These are phyloP conservation scores for Neomicropteryx cornuta DNA, from an alignment of 1,140 invertebrate species.

Conservation along the genomic window DNA sequence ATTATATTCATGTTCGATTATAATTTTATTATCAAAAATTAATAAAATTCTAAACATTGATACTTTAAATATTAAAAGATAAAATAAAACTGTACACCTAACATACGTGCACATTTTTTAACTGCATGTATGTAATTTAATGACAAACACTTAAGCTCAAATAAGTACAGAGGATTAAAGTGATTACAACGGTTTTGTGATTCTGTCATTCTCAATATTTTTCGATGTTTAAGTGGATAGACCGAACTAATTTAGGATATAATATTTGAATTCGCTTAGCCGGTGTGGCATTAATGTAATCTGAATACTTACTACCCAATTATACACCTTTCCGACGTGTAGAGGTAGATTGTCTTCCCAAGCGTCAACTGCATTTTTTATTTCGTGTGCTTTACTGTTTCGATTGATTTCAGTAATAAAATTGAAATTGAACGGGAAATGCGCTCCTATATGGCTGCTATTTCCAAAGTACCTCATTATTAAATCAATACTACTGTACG, in stretches of 20 bases:
- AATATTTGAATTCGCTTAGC: slow-evolving; percentile 1
- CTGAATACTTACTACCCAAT: slow-evolving; percentile 44
- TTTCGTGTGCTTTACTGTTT: slow-evolving; percentile 39
- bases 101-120: slow-evolving; percentile 2
- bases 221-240: background rate
- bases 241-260: slow-evolving; percentile 1
- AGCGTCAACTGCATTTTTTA: slow-evolving; percentile 37
- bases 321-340: slow-evolving; percentile 27
- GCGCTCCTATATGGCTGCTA: slow-evolving; percentile 40
- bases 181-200: slow-evolving; percentile 5
- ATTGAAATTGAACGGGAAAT: slow-evolving; percentile 57
- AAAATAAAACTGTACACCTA: slow-evolving; percentile 17
- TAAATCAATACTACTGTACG: slow-evolving; percentile 40
- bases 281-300: background rate
- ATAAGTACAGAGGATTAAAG: background rate
- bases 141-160: background rate
- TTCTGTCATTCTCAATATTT: slow-evolving; percentile 2
- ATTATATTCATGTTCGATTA: too few relatives aligned
- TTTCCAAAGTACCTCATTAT: slow-evolving; percentile 51
- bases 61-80: too few relatives aligned
- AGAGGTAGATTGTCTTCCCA: slow-evolving; percentile 48
- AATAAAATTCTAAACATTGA: too few relatives aligned
- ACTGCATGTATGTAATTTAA: too few relatives aligned
- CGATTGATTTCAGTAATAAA: slow-evolving; percentile 37
- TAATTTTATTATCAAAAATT: too few relatives aligned